Conservation (phyloP, 1,140 invertebrate genomes). For the Aphidius gifuensis region DNA sequence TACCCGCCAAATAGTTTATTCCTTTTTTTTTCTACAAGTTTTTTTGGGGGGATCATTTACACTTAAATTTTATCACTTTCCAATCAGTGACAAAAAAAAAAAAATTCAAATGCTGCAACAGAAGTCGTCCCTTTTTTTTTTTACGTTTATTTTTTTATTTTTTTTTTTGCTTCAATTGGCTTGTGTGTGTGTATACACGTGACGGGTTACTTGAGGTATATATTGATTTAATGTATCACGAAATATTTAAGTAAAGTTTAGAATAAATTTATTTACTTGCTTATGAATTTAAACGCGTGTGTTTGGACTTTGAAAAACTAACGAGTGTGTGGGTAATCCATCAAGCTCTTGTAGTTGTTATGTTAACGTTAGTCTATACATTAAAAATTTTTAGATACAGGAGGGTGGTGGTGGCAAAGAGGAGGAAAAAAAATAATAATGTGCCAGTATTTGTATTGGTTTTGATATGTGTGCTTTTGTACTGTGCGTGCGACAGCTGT, state of each 20-base stretch:
- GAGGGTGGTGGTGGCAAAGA: slow-evolving; percentile 2
- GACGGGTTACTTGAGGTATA: too few relatives aligned
- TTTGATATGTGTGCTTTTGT: neutral
- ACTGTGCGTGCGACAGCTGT: slow-evolving; percentile 24
- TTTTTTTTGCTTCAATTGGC: too few relatives aligned
- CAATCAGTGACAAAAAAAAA: too few relatives aligned
- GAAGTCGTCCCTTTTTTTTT: too few relatives aligned
- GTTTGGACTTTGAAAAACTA: slow-evolving; percentile 19
- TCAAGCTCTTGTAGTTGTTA: slow-evolving; percentile 15
- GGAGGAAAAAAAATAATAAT: slow-evolving; percentile 9
- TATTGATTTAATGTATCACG: neutral
- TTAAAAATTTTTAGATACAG: neutral
- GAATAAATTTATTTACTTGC: slow-evolving; percentile 13
- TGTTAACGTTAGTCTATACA: slow-evolving; percentile 19
- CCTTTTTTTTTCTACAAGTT: too few relatives aligned
- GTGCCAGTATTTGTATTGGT: too few relatives aligned
- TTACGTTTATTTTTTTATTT: too few relatives aligned
- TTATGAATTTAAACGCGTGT: slow-evolving; percentile 1
- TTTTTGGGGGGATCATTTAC: slow-evolving; percentile 6
- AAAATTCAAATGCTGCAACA: too few relatives aligned
- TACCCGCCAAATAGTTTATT: too few relatives aligned
- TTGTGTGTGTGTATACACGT: too few relatives aligned
- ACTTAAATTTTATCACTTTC: neutral
- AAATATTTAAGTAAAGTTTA: neutral
- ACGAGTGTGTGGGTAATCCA: slow-evolving; percentile 14